Conservation (phyloP, 2,113 vertebrate genomes). For the Zapus hudsonius region DNA sequence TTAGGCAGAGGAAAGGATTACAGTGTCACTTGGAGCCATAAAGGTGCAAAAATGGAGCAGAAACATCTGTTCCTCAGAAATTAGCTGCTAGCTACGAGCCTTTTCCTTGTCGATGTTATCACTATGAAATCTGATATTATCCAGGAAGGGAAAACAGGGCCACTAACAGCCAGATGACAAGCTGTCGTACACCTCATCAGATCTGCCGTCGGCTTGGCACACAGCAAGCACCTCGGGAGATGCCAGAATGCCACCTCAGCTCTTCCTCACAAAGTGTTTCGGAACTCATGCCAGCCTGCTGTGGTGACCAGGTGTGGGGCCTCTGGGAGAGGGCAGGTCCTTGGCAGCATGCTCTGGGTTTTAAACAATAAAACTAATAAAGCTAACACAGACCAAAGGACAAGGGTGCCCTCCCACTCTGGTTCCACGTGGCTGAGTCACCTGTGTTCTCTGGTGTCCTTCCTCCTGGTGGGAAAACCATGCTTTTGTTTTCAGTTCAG, state of each 20-base stretch:
- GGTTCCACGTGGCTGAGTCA: neutral
- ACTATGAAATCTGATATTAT: slow-evolving; percentile 57
- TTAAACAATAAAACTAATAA: neutral
- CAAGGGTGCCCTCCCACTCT: too few relatives aligned
- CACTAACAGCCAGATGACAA: slow-evolving; percentile 35
- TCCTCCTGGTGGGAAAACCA: neutral
- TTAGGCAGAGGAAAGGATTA: slow-evolving; percentile 4
- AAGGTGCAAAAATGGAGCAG: slow-evolving; percentile 64
- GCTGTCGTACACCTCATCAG: slow-evolving; percentile 23
- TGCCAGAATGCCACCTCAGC: neutral
- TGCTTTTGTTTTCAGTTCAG: neutral
- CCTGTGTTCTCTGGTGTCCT: neutral
- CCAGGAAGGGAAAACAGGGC: slow-evolving; percentile 57
- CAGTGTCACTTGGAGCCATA: slow-evolving; percentile 17
- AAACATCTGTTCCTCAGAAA: slow-evolving; percentile 68
- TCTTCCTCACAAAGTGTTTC: neutral
- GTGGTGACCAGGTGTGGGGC: neutral
- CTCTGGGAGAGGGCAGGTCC: neutral
- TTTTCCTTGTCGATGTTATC: slow-evolving; percentile 43
- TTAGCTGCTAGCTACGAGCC: slow-evolving; percentile 51
- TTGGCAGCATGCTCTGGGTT: neutral
- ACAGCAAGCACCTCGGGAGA: slow-evolving; percentile 27
- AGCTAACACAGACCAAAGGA: too few relatives aligned
- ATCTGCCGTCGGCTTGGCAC: slow-evolving; percentile 13
- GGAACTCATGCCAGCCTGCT: neutral